phyloP scores from a whole-genome alignment of 2,113 vertebrate genomes.

The Mesitornis unicolor region DNA sequence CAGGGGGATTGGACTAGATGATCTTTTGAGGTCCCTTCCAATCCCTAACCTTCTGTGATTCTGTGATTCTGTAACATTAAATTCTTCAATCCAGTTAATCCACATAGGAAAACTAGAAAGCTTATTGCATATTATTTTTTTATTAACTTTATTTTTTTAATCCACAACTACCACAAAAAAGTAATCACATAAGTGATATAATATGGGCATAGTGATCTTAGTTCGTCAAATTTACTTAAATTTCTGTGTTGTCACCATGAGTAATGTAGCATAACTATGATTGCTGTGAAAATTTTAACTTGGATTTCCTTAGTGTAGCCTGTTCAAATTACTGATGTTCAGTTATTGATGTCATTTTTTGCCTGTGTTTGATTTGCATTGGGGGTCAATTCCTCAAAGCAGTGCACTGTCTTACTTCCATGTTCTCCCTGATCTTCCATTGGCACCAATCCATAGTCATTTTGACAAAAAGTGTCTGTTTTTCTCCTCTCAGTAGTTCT shows the following conservation, averaged over 20 bases:
- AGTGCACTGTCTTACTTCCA: background rate
- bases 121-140: background rate
- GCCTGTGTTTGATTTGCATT: background rate
- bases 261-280: background rate
- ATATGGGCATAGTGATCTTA: background rate
- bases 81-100: background rate
- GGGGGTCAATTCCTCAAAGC: background rate
- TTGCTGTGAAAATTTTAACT: background rate
- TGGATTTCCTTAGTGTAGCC: background rate
- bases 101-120: background rate
- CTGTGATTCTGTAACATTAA: no score
- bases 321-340: background rate
- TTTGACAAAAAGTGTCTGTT: background rate
- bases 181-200: background rate
- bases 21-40: no score
- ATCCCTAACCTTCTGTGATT: no score
- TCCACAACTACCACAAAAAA: background rate
- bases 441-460: background rate
- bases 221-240: background rate
- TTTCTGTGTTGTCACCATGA: background rate
- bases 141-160: no score
- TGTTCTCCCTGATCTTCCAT: background rate
- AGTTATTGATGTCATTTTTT: background rate
- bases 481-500: background rate
- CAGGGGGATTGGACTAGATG: no score